Evolutionary conservation across 2,888 invertebrate genomes (phyloP).

Genomic region (Agapostemon virescens): DNA sequence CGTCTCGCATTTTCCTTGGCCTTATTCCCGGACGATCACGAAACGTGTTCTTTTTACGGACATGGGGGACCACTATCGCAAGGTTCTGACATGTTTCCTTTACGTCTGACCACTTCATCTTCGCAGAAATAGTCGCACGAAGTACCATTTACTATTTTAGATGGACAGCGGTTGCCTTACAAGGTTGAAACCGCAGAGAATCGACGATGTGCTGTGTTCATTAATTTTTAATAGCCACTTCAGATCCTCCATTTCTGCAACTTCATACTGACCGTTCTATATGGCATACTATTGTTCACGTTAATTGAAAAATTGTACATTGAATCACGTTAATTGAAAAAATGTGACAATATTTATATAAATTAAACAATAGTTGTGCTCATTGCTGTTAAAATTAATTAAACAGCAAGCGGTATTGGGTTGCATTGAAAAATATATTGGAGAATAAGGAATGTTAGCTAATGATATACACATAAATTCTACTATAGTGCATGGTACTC

Average conservation of each 20-base stretch:
- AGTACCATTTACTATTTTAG: background rate
- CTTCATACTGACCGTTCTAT: too few relatives aligned
- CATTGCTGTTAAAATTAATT: too few relatives aligned
- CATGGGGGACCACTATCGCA: background rate
- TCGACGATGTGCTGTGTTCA: background rate
- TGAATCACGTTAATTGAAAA: too few relatives aligned
- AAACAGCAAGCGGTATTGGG: too few relatives aligned
- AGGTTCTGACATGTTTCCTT: background rate
- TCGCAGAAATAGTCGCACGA: background rate
- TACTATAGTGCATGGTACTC: too few relatives aligned
- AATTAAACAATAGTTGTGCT: too few relatives aligned
- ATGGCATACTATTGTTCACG: too few relatives aligned
- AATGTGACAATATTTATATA: too few relatives aligned
- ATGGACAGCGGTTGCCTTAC: background rate
- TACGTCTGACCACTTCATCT: background rate
- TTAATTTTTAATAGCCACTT: background rate
- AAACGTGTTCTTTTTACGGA: background rate
- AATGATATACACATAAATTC: too few relatives aligned
- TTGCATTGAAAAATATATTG: too few relatives aligned
- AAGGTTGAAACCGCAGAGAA: background rate
- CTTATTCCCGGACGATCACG: slow-evolving; percentile 28
- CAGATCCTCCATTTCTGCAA: too few relatives aligned
- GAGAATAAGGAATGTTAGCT: too few relatives aligned
- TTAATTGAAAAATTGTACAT: background rate
- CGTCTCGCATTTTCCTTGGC: slow-evolving; percentile 39